These are phyloP conservation scores for Glaucopsyche alexis DNA, from an alignment of 2,888 invertebrate genomes.

Conservation along the genomic window DNA sequence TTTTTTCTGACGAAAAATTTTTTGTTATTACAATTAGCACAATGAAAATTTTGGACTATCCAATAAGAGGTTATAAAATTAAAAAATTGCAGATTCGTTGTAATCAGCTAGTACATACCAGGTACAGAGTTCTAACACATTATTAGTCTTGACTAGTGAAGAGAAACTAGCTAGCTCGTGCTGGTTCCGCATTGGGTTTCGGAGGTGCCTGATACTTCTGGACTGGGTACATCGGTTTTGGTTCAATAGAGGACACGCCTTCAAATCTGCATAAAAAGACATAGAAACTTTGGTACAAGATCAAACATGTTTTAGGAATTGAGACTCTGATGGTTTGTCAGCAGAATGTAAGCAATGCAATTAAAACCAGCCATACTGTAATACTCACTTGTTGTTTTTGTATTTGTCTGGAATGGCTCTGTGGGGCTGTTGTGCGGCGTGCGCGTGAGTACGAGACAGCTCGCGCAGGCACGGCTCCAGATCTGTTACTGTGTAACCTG, in stretches of 20 bases:
- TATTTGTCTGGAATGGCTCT: slow-evolving; percentile 95
- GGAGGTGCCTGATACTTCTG: slow-evolving; percentile 55
- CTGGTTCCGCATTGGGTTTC: slow-evolving; percentile 40
- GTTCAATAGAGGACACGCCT: slow-evolving; percentile 60
- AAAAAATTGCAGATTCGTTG: neutral
- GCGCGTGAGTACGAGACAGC: slow-evolving; percentile 84
- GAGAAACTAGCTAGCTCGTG: slow-evolving; percentile 36
- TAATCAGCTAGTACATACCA: slow-evolving; percentile 11
- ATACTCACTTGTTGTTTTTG: slow-evolving; percentile 84
- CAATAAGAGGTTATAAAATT: neutral
- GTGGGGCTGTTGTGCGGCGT: slow-evolving; percentile 84
- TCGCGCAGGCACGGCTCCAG: slow-evolving; percentile 84
- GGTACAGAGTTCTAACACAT: neutral
- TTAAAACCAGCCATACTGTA: neutral
- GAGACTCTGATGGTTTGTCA: too few species aligned
- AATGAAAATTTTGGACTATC: neutral
- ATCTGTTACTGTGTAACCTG: slow-evolving; percentile 83
- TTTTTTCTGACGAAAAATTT: neutral
- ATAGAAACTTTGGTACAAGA: too few species aligned
- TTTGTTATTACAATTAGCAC: neutral
- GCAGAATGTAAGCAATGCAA: neutral
- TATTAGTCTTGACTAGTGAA: neutral
- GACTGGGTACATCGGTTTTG: slow-evolving; percentile 67
- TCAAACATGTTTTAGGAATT: too few species aligned
- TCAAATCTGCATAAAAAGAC: slow-evolving; percentile 55